A percentile compares a stretch with the other conserved stretches of the same genome.
Evolutionary conservation across 1,140 invertebrate species (phyloP).

Genomic region (Drosophila ficusphila): DNA sequence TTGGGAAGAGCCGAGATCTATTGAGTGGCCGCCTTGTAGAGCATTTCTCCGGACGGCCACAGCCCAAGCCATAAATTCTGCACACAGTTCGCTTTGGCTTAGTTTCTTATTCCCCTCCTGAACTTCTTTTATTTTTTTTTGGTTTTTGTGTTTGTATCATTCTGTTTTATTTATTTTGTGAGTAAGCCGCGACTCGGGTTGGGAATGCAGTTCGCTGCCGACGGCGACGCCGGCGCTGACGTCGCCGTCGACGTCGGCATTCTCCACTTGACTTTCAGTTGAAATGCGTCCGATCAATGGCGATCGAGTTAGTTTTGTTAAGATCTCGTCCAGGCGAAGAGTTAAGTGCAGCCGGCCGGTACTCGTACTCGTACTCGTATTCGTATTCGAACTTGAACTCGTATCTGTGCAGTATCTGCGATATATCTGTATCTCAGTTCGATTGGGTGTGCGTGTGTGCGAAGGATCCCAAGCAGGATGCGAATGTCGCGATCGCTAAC

Average conservation of each 20-base stretch:
- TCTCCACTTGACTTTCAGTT: slow-evolving; percentile 73
- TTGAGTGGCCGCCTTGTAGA: slow-evolving; percentile 52
- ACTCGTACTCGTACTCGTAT: slow-evolving; percentile 16
- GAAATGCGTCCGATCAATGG: slow-evolving; percentile 80
- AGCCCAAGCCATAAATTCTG: slow-evolving; percentile 65
- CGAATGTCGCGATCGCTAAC: slow-evolving; percentile 48
- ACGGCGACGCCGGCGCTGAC: slow-evolving; percentile 3
- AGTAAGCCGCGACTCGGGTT: slow-evolving; percentile 28
- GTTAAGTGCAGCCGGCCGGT: slow-evolving; percentile 62
- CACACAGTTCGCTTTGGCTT: slow-evolving; percentile 44
- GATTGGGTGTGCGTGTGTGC: slow-evolving; percentile 11
- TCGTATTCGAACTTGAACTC: not conserved
- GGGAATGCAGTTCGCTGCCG: slow-evolving; percentile 34
- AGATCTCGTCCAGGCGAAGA: slow-evolving; percentile 77
- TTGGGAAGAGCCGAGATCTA: slow-evolving; percentile 19
- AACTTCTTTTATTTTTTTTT: slow-evolving; percentile 1
- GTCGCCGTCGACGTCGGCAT: slow-evolving; percentile 50
- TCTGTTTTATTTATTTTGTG: slow-evolving; percentile 48
- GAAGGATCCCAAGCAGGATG: slow-evolving; percentile 46
- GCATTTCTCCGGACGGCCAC: slow-evolving; percentile 55
- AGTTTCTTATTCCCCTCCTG: too few relatives aligned
- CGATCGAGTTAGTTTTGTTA: slow-evolving; percentile 83
- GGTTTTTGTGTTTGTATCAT: slow-evolving; percentile 45
- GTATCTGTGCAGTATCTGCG: not conserved
- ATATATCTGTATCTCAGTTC: not conserved